These are phyloP conservation scores for Biston betularia DNA, from an alignment of 2,888 invertebrate species.

Conservation along the genomic window DNA sequence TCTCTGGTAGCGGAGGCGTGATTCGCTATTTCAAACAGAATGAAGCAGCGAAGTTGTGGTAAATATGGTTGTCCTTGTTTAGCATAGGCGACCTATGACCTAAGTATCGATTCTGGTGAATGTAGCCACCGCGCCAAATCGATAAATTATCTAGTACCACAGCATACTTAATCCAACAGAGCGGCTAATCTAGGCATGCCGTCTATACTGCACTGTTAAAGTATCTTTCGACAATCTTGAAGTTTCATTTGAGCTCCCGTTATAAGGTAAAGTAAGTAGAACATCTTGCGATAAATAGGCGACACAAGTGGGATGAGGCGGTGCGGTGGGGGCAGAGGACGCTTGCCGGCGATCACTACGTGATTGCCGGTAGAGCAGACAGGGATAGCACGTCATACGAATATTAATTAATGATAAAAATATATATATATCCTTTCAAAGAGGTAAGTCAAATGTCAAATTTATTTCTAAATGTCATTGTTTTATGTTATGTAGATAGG, in stretches of 20 bases:
- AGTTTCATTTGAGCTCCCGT: background rate
- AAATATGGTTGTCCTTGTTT: conserved; percentile 77
- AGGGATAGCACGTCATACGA: no score
- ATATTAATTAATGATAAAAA: no score
- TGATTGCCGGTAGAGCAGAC: no score
- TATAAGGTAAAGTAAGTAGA: no score
- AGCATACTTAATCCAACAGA: conserved; percentile 60
- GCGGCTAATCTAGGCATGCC: conserved; percentile 58
- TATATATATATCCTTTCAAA: no score
- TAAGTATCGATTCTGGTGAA: conserved; percentile 80
- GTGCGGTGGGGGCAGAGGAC: no score
- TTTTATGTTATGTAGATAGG: no score
- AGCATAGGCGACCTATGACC: conserved; percentile 81
- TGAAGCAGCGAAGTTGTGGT: conserved; percentile 67
- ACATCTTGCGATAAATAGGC: no score
- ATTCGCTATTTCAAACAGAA: conserved; percentile 78
- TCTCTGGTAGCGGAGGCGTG: conserved; percentile 79
- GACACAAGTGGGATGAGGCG: no score
- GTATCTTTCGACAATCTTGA: background rate
- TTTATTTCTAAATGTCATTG: no score
- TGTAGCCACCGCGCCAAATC: conserved; percentile 73
- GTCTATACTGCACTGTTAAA: conserved; percentile 27
- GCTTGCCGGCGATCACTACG: no score
- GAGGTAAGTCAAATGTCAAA: no score
- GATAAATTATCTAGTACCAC: conserved; percentile 67